Percentiles rank a stretch among this genome's conserved stretches.
Conservation (phyloP, 2,113 vertebrate genomes). For the Pangasianodon gigas region DNA sequence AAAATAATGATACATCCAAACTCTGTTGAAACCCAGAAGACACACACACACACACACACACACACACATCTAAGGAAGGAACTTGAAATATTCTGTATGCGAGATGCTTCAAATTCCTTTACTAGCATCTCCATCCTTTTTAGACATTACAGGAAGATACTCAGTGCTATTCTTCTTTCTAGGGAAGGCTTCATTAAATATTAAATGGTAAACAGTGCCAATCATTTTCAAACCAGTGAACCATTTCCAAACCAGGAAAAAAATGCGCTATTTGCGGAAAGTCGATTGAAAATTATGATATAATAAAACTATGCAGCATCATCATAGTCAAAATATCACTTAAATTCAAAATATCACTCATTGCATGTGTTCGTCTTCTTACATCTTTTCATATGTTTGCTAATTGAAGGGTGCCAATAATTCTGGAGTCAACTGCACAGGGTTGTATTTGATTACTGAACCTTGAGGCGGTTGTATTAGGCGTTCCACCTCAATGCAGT, state of each 20-base stretch:
- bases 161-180: background rate
- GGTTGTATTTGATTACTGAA: background rate
- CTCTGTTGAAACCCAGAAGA: too few relatives aligned
- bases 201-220: background rate
- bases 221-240: background rate
- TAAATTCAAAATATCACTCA: background rate
- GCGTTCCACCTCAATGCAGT: background rate
- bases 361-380: background rate
- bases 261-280: background rate
- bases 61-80: background rate
- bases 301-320: background rate
- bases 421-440: background rate
- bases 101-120: background rate
- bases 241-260: background rate
- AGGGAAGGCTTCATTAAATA: background rate
- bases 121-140: background rate
- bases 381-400: background rate
- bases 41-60: background rate
- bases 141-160: background rate
- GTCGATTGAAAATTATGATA: background rate
- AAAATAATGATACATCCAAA: background rate
- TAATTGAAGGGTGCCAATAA: background rate
- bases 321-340: background rate
- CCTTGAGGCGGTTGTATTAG: background rate
- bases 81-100: background rate